A percentile compares a stretch with the other conserved stretches of the same genome.
These are phyloP conservation scores for Pseudomugil tenellus DNA, from an alignment of 2,797 vertebrate genomes.

Conservation along the genomic window DNA sequence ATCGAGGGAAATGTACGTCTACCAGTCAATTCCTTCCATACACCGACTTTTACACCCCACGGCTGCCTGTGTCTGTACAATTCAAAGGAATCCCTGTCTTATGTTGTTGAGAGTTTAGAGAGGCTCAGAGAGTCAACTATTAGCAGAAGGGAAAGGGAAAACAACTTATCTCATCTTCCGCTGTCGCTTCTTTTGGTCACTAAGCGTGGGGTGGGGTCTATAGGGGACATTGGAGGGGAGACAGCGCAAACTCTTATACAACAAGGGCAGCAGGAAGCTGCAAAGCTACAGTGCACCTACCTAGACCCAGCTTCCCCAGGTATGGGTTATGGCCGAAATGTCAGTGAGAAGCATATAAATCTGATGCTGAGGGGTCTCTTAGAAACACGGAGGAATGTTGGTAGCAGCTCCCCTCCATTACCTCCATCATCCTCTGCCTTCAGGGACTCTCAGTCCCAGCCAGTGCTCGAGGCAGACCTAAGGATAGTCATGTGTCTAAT, in stretches of 20 bases:
- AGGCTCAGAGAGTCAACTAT: conserved; percentile 90
- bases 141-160: conserved; percentile 88
- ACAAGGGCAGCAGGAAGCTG: conserved; percentile 92
- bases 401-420: conserved; percentile 82
- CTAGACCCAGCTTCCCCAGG: conserved; percentile 92
- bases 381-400: conserved; percentile 87
- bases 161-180: conserved; percentile 86
- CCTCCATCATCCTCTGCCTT: conserved; percentile 79
- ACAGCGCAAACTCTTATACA: conserved; percentile 92
- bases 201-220: conserved; percentile 88
- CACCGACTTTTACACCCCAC: conserved; percentile 93
- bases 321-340: conserved; percentile 91
- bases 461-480: conserved; percentile 85
- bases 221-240: conserved; percentile 90
- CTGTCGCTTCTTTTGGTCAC: conserved; percentile 92
- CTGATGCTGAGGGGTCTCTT: conserved; percentile 90
- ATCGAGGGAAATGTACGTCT: conserved; percentile 98
- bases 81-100: conserved; percentile 95
- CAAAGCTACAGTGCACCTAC: conserved; percentile 91
- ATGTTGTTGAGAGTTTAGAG: conserved; percentile 96
- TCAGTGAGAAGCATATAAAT: conserved; percentile 94
- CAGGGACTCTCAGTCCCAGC: conserved; percentile 85
- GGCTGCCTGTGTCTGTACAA: conserved; percentile 98
- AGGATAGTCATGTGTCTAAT: conserved; percentile 94
- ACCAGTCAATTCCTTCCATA: conserved; percentile 97